These are phyloP conservation scores for Molossus alvarezi DNA, from an alignment of 2,797 vertebrate genomes.

Conservation along the genomic window DNA sequence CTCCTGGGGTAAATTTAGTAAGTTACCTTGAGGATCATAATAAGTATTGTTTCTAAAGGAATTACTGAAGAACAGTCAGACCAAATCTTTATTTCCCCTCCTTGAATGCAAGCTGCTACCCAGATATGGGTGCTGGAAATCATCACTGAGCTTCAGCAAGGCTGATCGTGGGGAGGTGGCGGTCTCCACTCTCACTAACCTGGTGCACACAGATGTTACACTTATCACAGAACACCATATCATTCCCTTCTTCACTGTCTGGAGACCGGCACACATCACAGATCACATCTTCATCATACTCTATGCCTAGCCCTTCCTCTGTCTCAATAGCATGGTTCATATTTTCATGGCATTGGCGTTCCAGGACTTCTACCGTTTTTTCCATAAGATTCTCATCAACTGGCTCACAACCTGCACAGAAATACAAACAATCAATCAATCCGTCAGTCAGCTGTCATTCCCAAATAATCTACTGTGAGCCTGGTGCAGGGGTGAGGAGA, in stretches of 20 bases:
- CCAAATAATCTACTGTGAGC: constrained; percentile 64
- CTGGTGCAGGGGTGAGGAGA: not conserved
- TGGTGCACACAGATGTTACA: constrained; percentile 99
- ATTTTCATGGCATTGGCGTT: constrained; percentile 97
- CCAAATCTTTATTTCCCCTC: constrained; percentile 66
- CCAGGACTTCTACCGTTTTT: constrained; percentile 96
- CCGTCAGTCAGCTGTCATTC: constrained; percentile 71
- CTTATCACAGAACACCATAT: constrained; percentile 99
- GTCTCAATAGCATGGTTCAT: constrained; percentile 99
- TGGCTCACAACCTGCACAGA: constrained; percentile 92
- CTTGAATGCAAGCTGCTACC: constrained; percentile 69
- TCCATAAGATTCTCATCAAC: constrained; percentile 98
- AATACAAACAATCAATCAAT: constrained; percentile 78
- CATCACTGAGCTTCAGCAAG: constrained; percentile 68
- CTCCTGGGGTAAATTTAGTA: constrained; percentile 49
- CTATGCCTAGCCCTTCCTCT: constrained; percentile 98
- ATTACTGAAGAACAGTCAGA: constrained; percentile 60
- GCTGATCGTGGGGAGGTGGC: not conserved
- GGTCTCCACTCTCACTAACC: constrained; percentile 90
- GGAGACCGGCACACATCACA: constrained; percentile 99
- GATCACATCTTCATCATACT: constrained; percentile 99
- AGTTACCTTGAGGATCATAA: constrained; percentile 35
- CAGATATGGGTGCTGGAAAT: constrained; percentile 58
- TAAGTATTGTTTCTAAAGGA: constrained; percentile 69
- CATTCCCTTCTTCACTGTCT: constrained; percentile 99